These are phyloP conservation scores for Typhlichthys subterraneus DNA, from an alignment of 2,797 vertebrate genomes.

Conservation along the genomic window DNA sequence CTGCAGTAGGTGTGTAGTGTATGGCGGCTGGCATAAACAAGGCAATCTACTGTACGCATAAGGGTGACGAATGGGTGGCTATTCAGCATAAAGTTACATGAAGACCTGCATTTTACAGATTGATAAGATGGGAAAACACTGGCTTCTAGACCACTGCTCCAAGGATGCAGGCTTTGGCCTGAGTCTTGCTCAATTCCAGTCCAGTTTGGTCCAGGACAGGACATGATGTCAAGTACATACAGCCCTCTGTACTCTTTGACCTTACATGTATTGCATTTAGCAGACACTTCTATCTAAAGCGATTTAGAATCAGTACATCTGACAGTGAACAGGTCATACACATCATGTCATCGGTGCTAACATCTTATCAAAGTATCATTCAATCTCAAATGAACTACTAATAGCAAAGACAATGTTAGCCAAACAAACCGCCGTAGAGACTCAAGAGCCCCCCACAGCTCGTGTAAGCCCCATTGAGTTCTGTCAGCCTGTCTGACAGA, in stretches of 20 bases:
- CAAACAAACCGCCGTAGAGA: conserved; percentile 17
- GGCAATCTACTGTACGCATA: too few relatives aligned
- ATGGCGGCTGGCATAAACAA: too few relatives aligned
- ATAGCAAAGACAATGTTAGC: conserved; percentile 23
- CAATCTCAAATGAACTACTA: not conserved
- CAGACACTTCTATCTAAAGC: too few relatives aligned
- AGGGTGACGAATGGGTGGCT: too few relatives aligned
- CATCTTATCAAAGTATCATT: too few relatives aligned
- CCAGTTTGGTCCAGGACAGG: too few relatives aligned
- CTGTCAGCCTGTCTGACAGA: conserved; percentile 21
- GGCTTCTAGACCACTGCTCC: conserved; percentile 16
- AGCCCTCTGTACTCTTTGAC: not conserved
- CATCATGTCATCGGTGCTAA: too few relatives aligned
- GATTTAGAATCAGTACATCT: too few relatives aligned
- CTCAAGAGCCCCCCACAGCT: conserved; percentile 27
- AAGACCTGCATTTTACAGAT: too few relatives aligned
- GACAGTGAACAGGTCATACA: too few relatives aligned
- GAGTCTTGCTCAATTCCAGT: not conserved
- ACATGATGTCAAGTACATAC: not conserved
- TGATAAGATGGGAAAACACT: not conserved
- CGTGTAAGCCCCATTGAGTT: conserved; percentile 13
- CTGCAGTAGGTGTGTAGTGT: too few relatives aligned
- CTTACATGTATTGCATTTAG: not conserved
- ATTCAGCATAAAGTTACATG: too few relatives aligned
- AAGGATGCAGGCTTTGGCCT: conserved; percentile 7